Conservation (phyloP, 2,888 invertebrate species). For the Celastrina argiolus region DNA sequence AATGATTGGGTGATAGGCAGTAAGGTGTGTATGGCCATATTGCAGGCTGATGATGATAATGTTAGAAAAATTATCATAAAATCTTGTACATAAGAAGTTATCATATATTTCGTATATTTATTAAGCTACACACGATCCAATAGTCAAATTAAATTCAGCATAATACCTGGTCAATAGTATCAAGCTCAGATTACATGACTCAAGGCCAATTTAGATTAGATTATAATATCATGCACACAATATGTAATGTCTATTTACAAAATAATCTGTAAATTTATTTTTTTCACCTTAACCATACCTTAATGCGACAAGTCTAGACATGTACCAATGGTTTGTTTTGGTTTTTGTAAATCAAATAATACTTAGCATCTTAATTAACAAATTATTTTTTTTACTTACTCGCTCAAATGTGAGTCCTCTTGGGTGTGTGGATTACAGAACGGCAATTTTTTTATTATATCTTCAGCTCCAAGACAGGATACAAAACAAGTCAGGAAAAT, state of each 20-base stretch:
- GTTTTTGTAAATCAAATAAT: not conserved
- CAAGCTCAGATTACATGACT: conserved; percentile 17
- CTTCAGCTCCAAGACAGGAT: conserved; percentile 59
- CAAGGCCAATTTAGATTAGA: conserved; percentile 37
- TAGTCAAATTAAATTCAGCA: not conserved
- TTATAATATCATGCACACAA: conserved; percentile 26
- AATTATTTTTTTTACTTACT: conserved; percentile 49
- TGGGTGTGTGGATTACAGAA: conserved; percentile 66
- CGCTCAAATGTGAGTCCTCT: conserved; percentile 49
- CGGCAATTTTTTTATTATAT: conserved; percentile 63
- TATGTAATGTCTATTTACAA: conserved; percentile 10
- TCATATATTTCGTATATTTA: not conserved
- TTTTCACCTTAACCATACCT: too few species aligned
- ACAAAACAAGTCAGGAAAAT: conserved; percentile 57
- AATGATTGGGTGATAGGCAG: too few species aligned
- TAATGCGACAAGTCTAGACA: conserved; percentile 23
- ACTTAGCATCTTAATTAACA: not conserved
- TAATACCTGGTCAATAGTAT: not conserved
- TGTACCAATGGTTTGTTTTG: not conserved
- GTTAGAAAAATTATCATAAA: too few species aligned
- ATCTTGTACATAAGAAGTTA: too few species aligned
- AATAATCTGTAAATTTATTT: too few species aligned
- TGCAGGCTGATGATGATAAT: too few species aligned
- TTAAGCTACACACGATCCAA: not conserved
- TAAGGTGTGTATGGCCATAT: too few species aligned